A percentile compares a stretch with the other conserved stretches of the same genome.
These are phyloP conservation scores for Pseudorectes ferrugineus DNA, from an alignment of 2,113 vertebrate genomes.

Conservation along the genomic window DNA sequence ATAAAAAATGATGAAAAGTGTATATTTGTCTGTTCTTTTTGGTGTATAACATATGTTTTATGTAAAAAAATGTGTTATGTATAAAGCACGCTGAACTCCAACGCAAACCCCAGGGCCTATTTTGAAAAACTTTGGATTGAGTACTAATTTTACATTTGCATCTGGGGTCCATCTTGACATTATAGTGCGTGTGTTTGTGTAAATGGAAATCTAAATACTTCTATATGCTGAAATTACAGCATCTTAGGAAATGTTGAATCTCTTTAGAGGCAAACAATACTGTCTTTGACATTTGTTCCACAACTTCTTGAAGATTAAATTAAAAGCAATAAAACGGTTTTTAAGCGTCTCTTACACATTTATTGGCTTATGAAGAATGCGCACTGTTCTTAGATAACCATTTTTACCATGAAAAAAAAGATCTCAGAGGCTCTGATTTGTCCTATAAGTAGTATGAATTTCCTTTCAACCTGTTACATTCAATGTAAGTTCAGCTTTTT, in stretches of 20 bases:
- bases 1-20: not conserved
- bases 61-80: not conserved
- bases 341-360: not conserved
- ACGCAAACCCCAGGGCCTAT: not conserved
- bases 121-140: not conserved
- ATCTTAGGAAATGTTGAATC: not conserved
- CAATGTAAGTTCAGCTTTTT: not conserved
- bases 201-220: not conserved
- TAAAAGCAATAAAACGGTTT: not conserved
- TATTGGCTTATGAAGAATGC: not conserved
- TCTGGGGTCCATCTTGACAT: not conserved
- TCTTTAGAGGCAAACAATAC: not conserved
- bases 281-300: not conserved
- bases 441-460: not conserved
- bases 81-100: not conserved
- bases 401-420: not conserved
- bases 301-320: not conserved
- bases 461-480: not conserved
- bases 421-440: not conserved
- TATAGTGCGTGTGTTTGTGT: not conserved
- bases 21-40: not conserved
- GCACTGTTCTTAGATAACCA: not conserved
- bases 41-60: not conserved
- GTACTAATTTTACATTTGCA: not conserved
- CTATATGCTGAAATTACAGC: not conserved